phyloP scores from a whole-genome alignment of 2,888 invertebrate species.

The Leistus spinibarbis region DNA sequence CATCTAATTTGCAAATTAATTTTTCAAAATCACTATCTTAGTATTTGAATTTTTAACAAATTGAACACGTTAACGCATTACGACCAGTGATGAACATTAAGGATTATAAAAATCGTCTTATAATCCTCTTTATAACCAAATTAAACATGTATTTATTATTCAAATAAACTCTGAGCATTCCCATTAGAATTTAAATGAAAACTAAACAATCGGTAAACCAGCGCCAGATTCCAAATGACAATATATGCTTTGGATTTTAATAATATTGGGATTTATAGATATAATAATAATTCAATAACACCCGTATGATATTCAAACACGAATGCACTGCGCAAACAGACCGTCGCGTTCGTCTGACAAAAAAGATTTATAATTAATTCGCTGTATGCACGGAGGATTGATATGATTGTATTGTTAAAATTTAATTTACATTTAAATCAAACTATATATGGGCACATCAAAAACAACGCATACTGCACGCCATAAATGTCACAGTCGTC shows the following conservation, averaged over 20 bases:
- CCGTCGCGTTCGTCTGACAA: neutral
- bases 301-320: neutral
- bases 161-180: neutral
- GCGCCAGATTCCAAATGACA: no score
- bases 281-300: neutral
- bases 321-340: neutral
- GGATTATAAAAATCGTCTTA: no score
- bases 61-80: no score
- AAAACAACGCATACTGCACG: constrained; percentile 20
- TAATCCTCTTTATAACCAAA: no score
- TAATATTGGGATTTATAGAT: neutral
- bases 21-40: no score
- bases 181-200: neutral
- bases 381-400: neutral
- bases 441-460: constrained; percentile 20
- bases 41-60: no score
- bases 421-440: constrained; percentile 38
- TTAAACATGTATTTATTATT: neutral
- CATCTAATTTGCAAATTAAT: no score
- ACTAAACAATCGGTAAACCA: neutral
- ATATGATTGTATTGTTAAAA: constrained; percentile 16
- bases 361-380: neutral
- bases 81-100: no score
- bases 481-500: constrained; percentile 15
- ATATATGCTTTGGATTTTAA: neutral